Evolutionary conservation across 1,140 invertebrate species (phyloP).

Genomic region (Halesus radiatus): DNA sequence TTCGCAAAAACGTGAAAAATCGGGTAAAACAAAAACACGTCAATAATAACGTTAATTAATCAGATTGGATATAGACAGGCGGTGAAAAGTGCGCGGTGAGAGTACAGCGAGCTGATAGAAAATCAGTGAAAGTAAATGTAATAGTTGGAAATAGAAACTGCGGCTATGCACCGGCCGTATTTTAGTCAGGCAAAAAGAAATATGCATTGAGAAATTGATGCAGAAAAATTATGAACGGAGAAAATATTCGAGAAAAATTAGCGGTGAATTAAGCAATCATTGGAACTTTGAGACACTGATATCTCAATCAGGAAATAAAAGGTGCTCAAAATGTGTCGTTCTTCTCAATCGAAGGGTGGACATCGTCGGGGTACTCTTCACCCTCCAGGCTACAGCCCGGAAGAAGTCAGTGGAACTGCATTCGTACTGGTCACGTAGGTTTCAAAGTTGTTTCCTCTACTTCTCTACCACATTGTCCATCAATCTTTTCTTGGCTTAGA

Average conservation of each 20-base stretch:
- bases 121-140: constrained; percentile 39
- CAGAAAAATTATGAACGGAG: constrained; percentile 14
- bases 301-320: no score
- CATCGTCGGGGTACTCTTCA: no score
- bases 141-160: constrained; percentile 34
- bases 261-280: background rate
- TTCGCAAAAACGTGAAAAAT: constrained; percentile 24
- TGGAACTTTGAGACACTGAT: background rate
- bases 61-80: background rate
- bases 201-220: constrained; percentile 25
- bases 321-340: no score
- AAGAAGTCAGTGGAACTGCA: no score
- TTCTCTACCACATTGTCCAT: no score
- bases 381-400: no score
- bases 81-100: constrained; percentile 27
- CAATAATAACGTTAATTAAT: constrained; percentile 17
- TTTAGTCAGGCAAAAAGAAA: constrained; percentile 40
- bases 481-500: no score
- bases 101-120: constrained; percentile 29
- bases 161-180: constrained; percentile 23
- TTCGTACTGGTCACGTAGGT: no score
- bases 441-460: no score
- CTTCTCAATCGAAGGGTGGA: no score
- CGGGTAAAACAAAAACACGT: background rate
- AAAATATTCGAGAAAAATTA: constrained; percentile 26